phyloP scores from a whole-genome alignment of 2,888 invertebrate species.

The Euphydryas editha region DNA sequence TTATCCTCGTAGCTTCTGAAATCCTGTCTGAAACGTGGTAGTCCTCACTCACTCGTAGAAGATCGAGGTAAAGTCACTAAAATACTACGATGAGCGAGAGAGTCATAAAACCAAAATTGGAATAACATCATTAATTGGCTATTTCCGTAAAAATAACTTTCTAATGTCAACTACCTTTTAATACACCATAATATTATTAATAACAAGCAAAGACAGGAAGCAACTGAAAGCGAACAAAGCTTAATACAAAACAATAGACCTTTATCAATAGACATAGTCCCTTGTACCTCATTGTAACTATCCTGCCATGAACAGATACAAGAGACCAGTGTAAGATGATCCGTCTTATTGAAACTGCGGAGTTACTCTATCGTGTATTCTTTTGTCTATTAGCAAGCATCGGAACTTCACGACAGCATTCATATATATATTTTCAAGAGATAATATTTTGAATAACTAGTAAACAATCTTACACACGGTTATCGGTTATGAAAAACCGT shows the following conservation, averaged over 20 bases:
- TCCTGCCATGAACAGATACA: constrained; percentile 23
- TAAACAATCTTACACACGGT: too few species aligned
- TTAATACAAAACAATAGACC: constrained; percentile 24
- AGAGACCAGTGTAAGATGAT: constrained; percentile 19
- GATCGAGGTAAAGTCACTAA: too few species aligned
- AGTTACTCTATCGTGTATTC: constrained; percentile 7
- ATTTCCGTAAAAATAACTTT: neutral
- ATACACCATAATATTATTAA: neutral
- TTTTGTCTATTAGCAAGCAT: neutral
- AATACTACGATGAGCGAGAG: too few species aligned
- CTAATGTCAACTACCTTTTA: neutral
- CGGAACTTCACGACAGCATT: neutral
- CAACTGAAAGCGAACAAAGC: constrained; percentile 7
- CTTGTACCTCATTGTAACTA: constrained; percentile 23
- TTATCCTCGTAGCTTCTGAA: too few species aligned
- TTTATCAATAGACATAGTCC: constrained; percentile 16
- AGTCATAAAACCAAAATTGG: too few species aligned
- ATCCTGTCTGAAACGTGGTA: too few species aligned
- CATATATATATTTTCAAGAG: neutral
- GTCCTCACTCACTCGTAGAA: too few species aligned
- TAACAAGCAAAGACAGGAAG: neutral
- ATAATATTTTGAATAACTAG: neutral
- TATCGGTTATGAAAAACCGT: too few species aligned
- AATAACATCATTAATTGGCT: too few species aligned
- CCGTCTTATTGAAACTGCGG: neutral